Base-by-base conservation (phyloP, 1,140 invertebrate species). In the Atopsyche davidsoni region DNA sequence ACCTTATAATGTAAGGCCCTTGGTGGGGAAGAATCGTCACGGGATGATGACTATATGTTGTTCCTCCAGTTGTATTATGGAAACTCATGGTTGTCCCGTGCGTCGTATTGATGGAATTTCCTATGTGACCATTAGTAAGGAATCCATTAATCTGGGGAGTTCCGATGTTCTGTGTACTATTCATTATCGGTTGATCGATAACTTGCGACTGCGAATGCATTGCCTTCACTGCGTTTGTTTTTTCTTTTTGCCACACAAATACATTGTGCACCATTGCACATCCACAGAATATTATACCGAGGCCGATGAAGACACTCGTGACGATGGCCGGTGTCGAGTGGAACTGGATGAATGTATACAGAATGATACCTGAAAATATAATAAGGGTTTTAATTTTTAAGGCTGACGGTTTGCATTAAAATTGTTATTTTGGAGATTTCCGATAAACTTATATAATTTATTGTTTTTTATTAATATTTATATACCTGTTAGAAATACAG, bases 181-280 rank as follows among this genome's bases (percentile, higher is more conserved):
- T 58, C 47, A 58, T 51, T 11, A 51, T 41, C 2, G 56, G 44
- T 18, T 53, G 56, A 14, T 58, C 56, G 9, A 46, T 3, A n/a
- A 38, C 24, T 43, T 58, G 56, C 1, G 70, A 67, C 48, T 64
- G 64, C 0, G 60, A 60, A 21, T 70, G 56, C 38, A 72, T 64
- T 0, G 71, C 70, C 49, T 72, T 72, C 1, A 72, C 71, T 23
- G 72, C 58, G 45, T 68, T 83, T 0, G 83, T 86, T 63, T 85
- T 86, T 67, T 90, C 90, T 70, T 82, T 85, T 67, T 93, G 89
- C 92, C 91, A 95, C 14, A 94, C 82, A 67, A 93, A 93, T 3
- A 92, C 88, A 65, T 93, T 94, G 70, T 95, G 92, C 6, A 94
- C 89, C 81, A 93, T 89, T 34, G 89, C 89, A 60, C 88, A 87